A percentile compares a stretch with the other conserved stretches of the same genome.
Evolutionary conservation across 1,140 invertebrate genomes (phyloP).

Genomic region (Macrobrachium rosenbergii): DNA sequence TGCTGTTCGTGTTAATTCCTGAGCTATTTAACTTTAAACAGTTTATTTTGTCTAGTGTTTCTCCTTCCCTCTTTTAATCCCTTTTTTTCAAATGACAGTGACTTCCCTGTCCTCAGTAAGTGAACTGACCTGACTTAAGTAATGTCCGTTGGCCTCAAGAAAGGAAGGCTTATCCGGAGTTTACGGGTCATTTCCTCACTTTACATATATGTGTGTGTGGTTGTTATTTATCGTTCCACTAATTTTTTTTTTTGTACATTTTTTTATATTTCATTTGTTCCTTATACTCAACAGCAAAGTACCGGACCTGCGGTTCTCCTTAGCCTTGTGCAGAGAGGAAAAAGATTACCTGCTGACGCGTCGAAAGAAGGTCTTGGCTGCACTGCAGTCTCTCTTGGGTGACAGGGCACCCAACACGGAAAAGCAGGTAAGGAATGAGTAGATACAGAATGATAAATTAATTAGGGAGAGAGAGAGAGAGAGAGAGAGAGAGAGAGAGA

Average conservation of each 20-base stretch:
- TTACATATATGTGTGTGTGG: not conserved
- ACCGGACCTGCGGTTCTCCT: slow-evolving; percentile 68
- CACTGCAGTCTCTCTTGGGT: slow-evolving; percentile 69
- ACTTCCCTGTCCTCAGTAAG: too few species aligned
- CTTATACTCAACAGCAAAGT: slow-evolving; percentile 65
- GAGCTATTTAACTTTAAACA: too few species aligned
- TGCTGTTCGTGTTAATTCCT: too few species aligned
- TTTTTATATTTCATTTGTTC: slow-evolving; percentile 2
- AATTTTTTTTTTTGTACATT: not conserved
- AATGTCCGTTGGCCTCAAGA: too few species aligned
- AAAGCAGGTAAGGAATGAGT: slow-evolving; percentile 68
- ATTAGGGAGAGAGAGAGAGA: not conserved
- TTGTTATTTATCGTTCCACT: too few species aligned
- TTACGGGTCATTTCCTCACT: too few species aligned
- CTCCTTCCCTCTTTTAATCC: too few species aligned
- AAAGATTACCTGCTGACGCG: slow-evolving; percentile 70
- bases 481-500: too few species aligned
- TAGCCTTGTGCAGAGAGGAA: slow-evolving; percentile 71
- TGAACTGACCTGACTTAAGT: too few species aligned
- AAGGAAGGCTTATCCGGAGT: too few species aligned
- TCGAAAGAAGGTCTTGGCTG: slow-evolving; percentile 68
- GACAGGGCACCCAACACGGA: slow-evolving; percentile 67
- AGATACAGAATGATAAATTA: not conserved
- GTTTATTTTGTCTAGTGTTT: too few species aligned
- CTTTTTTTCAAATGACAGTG: too few species aligned